Percentiles rank a stretch among this genome's conserved stretches.
These are phyloP conservation scores for Glaucopsyche alexis DNA, from an alignment of 2,888 invertebrate species.

Conservation along the genomic window DNA sequence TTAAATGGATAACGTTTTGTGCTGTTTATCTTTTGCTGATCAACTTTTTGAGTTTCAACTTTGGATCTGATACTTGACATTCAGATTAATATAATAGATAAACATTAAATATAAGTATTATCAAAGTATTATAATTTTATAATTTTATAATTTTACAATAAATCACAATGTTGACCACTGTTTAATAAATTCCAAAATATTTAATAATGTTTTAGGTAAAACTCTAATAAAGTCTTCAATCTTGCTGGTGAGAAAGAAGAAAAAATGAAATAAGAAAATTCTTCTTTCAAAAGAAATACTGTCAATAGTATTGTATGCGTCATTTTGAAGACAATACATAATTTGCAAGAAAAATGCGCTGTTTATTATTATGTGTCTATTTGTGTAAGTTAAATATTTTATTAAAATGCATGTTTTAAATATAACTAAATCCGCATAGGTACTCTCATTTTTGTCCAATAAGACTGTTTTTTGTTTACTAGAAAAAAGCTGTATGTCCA, in stretches of 20 bases:
- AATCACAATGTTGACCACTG: too few species aligned
- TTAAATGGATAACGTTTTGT: conserved; percentile 38
- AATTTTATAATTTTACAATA: too few species aligned
- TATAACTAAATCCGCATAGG: too few species aligned
- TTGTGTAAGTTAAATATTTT: neutral
- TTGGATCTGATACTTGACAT: neutral
- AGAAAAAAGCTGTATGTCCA: too few species aligned
- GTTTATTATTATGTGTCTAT: neutral
- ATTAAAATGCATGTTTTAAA: too few species aligned
- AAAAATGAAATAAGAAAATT: neutral
- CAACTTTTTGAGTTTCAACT: neutral
- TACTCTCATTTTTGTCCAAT: too few species aligned
- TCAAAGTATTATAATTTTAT: too few species aligned
- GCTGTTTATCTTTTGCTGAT: neutral
- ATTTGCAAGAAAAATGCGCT: neutral
- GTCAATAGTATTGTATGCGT: too few species aligned
- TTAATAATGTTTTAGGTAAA: neutral
- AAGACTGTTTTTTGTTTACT: too few species aligned
- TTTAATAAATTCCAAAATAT: too few species aligned
- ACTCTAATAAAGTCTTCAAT: neutral
- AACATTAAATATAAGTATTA: too few species aligned
- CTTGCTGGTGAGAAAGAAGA: neutral
- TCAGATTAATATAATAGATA: neutral
- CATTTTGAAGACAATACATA: neutral
- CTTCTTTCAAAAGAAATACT: conserved; percentile 5